Base-by-base conservation (phyloP, 2,888 invertebrate species). In the Taphrorychus bicolor region DNA sequence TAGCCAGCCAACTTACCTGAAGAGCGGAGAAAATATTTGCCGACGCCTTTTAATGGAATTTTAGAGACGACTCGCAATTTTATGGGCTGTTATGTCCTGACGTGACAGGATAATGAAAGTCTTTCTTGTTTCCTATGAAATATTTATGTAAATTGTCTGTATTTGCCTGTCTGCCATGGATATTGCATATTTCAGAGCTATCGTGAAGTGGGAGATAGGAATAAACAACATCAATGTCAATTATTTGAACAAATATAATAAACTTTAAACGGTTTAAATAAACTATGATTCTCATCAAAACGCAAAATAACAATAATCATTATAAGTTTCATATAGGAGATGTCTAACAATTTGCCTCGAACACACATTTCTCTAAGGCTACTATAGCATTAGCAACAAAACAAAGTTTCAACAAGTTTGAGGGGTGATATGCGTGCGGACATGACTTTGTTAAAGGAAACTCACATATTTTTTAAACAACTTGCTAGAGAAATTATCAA, bases 161-260 rank as follows among this genome's bases (percentile, higher is more conserved):
- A 32, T 32, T 32, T 32, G 32, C 32, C 11, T 32, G 4, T 32
- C 11, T 32, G 11, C n/a, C n/a, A n/a, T n/a, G n/a, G n/a, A n/a
- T n/a, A n/a, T n/a, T n/a, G n/a, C n/a, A n/a, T n/a, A n/a, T n/a
- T n/a, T n/a, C n/a, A n/a, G n/a, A n/a, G n/a, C n/a, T n/a, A n/a
- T n/a, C 11, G 32, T 32, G 11, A 32, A 32, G 3, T 32, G 32
- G 32, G 32, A 3, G 32, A 11, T 1, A 7, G 11, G 11, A 32
- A 32, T 32, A 64, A 62, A 64, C 18, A 32, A 32, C 24, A 23
- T 5, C 32, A 32, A 11, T 32, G 11, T 2, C 7, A 32, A 59
- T 64, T 68, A 64, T 64, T 68, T 41, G 53, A 64, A 63, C 63
- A 68, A 63, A 54, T 64, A 62, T 59, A 54, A 64, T 68, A 64